These are phyloP conservation scores for Drosophila lowei DNA, from an alignment of 1,140 invertebrate species.

Conservation along the genomic window DNA sequence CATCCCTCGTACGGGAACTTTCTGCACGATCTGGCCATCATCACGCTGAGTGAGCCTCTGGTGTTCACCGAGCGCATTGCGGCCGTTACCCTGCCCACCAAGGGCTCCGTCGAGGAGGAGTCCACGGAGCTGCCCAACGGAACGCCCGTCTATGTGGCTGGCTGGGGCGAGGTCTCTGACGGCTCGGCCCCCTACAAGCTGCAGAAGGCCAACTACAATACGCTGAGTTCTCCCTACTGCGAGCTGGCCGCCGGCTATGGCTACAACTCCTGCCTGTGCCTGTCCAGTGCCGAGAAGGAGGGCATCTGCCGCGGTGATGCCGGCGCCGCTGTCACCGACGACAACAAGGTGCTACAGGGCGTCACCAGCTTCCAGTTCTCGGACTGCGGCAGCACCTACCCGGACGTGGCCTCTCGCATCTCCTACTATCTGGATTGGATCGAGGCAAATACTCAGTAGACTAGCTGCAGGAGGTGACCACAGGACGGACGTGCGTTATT, in stretches of 20 bases:
- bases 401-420: slow-evolving; percentile 56
- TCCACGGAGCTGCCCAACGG: slow-evolving; percentile 44
- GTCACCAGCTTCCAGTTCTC: slow-evolving; percentile 69
- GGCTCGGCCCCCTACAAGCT: slow-evolving; percentile 61
- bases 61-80: slow-evolving; percentile 71
- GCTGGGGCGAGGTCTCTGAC: slow-evolving; percentile 66
- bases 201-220: slow-evolving; percentile 57
- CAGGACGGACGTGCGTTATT: background rate
- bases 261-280: slow-evolving; percentile 56
- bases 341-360: slow-evolving; percentile 44
- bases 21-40: slow-evolving; percentile 84
- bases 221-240: slow-evolving; percentile 51
- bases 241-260: slow-evolving; percentile 67
- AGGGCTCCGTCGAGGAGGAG: background rate
- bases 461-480: no score
- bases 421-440: slow-evolving; percentile 66
- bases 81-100: slow-evolving; percentile 55
- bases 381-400: slow-evolving; percentile 63
- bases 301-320: slow-evolving; percentile 72
- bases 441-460: slow-evolving; percentile 21
- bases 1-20: slow-evolving; percentile 82
- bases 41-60: slow-evolving; percentile 76
- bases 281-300: slow-evolving; percentile 50
- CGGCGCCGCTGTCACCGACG: slow-evolving; percentile 58
- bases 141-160: slow-evolving; percentile 57